These are phyloP conservation scores for Pseudolycoriella hygida DNA, from an alignment of 2,888 invertebrate species.

Conservation along the genomic window DNA sequence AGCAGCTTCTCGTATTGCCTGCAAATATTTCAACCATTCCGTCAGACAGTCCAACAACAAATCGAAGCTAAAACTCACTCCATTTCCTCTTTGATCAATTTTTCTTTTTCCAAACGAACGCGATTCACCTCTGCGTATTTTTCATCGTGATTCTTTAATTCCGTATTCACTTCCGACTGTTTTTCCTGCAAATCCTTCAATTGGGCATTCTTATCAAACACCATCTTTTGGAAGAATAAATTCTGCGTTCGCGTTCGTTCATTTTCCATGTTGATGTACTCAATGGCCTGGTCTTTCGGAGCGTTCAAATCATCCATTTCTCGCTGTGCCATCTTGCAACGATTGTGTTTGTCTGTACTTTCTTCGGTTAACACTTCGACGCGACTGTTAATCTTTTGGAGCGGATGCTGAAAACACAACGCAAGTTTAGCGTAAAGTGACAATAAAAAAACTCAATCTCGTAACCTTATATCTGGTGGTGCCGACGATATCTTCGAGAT, in stretches of 20 bases:
- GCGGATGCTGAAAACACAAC: conserved; percentile 49
- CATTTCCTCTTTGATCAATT: conserved; percentile 20
- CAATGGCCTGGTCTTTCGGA: conserved; percentile 62
- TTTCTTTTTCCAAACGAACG: conserved; percentile 33
- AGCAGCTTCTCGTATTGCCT: conserved; percentile 40
- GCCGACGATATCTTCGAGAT: conserved; percentile 95
- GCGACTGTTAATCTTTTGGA: conserved; percentile 50
- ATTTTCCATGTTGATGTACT: conserved; percentile 67
- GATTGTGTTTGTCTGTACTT: conserved; percentile 64
- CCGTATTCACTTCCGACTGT: conserved; percentile 36
- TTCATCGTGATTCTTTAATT: conserved; percentile 29
- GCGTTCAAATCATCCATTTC: conserved; percentile 62
- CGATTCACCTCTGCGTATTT: conserved; percentile 16
- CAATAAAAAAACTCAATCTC: no score
- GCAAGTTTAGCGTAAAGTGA: no score
- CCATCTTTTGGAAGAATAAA: conserved; percentile 49
- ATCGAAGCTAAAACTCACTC: conserved; percentile 17
- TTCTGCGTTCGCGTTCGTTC: conserved; percentile 47
- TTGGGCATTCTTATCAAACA: conserved; percentile 24
- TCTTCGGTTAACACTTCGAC: conserved; percentile 57
- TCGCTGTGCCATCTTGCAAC: conserved; percentile 64
- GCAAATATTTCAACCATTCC: conserved; percentile 9
- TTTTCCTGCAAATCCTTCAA: conserved; percentile 33
- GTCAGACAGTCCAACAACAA: background rate
- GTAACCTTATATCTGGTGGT: conserved; percentile 52